These are phyloP conservation scores for Deroptyus accipitrinus DNA, from an alignment of 2,113 vertebrate genomes.

Conservation along the genomic window DNA sequence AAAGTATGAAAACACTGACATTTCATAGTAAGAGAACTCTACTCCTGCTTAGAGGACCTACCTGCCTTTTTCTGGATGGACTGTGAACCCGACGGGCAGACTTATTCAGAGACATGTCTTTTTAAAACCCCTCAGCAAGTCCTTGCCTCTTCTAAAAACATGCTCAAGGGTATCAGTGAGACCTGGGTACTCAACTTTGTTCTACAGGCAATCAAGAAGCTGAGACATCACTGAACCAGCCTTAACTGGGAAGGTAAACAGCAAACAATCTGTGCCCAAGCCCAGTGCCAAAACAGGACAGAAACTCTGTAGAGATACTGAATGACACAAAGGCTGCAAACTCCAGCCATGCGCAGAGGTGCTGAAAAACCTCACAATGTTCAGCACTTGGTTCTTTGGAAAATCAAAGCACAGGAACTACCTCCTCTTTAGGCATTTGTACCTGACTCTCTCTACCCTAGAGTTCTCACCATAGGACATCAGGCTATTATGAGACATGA, in stretches of 20 bases:
- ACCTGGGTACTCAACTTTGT: neutral
- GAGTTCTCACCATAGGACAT: neutral
- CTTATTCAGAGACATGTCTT: neutral
- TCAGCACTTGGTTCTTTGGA: neutral
- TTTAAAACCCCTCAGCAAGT: neutral
- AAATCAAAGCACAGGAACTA: neutral
- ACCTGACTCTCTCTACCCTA: neutral
- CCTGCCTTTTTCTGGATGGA: neutral
- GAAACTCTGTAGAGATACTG: neutral
- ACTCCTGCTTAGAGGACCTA: neutral
- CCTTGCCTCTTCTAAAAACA: neutral
- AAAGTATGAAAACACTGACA: neutral
- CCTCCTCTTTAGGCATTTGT: neutral
- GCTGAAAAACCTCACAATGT: neutral
- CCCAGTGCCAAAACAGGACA: neutral
- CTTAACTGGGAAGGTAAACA: neutral
- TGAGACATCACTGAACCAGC: neutral
- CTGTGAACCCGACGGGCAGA: neutral
- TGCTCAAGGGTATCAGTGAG: neutral
- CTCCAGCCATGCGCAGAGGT: neutral
- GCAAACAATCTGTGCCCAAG: neutral
- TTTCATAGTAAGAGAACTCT: neutral
- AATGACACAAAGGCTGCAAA: neutral
- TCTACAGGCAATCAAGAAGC: neutral
- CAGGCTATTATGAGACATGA: neutral